Conservation (phyloP, 2,113 vertebrate genomes). For the Tetraodon nigroviridis region DNA sequence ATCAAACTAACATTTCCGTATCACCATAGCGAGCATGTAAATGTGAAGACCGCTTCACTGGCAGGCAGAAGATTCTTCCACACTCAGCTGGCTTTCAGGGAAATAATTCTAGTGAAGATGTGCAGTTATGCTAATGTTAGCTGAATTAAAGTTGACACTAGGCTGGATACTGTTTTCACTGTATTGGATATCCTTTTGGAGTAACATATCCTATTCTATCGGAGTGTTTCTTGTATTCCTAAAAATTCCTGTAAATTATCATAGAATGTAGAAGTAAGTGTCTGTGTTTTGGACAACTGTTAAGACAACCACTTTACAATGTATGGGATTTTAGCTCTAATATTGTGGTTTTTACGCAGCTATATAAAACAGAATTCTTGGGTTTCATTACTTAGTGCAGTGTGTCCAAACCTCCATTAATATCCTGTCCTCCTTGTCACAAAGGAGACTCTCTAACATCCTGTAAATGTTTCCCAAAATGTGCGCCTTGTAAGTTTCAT, state of each 20-base stretch:
- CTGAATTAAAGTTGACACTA: constrained; percentile 46
- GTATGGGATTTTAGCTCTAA: constrained; percentile 20
- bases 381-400: neutral
- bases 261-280: constrained; percentile 5
- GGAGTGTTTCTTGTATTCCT: constrained; percentile 28
- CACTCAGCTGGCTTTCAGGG: constrained; percentile 38
- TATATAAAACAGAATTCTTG: constrained; percentile 12
- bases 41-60: constrained; percentile 39
- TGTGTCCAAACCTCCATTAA: constrained; percentile 5
- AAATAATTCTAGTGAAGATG: constrained; percentile 30
- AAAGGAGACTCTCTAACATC: constrained; percentile 18
- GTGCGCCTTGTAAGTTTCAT: neutral
- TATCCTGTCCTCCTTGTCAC: constrained; percentile 10
- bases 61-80: constrained; percentile 51
- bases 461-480: constrained; percentile 19
- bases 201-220: constrained; percentile 38
- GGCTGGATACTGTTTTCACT: constrained; percentile 38
- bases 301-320: constrained; percentile 17
- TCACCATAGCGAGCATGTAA: constrained; percentile 39
- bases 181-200: constrained; percentile 46
- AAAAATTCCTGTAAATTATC: constrained; percentile 31
- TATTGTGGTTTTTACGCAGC: constrained; percentile 8
- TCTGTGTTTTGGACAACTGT: neutral
- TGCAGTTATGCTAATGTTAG: constrained; percentile 55
- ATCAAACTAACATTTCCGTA: constrained; percentile 61